Evolutionary conservation across 2,113 vertebrate genomes (phyloP).

Genomic region (Oophaga pumilio): DNA sequence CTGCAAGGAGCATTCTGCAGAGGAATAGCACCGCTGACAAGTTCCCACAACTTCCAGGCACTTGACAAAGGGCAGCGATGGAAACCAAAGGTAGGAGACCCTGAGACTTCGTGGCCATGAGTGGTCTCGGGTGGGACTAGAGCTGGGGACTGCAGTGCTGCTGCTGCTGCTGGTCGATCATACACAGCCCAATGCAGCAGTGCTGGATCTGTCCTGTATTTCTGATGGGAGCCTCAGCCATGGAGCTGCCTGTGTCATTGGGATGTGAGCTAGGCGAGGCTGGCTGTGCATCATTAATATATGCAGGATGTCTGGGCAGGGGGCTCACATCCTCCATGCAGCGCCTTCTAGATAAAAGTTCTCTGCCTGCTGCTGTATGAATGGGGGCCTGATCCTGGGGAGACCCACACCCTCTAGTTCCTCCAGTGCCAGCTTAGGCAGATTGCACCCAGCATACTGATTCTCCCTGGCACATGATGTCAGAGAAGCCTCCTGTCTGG

Average conservation of each 20-base stretch:
- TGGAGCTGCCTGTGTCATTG: slow-evolving; percentile 46
- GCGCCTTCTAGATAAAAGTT: slow-evolving; percentile 18
- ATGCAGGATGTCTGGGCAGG: slow-evolving; percentile 53
- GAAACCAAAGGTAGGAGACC: slow-evolving; percentile 80
- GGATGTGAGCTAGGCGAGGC: slow-evolving; percentile 34
- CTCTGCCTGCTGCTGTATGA: not conserved
- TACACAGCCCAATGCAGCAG: slow-evolving; percentile 71
- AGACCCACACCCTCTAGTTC: not conserved
- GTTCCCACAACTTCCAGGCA: slow-evolving; percentile 73
- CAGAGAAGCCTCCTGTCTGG: not conserved
- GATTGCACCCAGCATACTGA: not conserved
- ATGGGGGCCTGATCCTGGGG: not conserved
- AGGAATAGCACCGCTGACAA: slow-evolving; percentile 63
- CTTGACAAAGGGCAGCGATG: slow-evolving; percentile 73
- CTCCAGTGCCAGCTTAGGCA: not conserved
- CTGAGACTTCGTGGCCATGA: slow-evolving; percentile 58
- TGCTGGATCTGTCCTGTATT: slow-evolving; percentile 34
- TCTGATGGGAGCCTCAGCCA: slow-evolving; percentile 56
- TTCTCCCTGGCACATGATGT: not conserved
- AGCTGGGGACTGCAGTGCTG: slow-evolving; percentile 68
- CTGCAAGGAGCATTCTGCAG: slow-evolving; percentile 62
- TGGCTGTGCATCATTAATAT: slow-evolving; percentile 59
- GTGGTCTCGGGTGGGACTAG: slow-evolving; percentile 55
- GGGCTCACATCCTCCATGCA: slow-evolving; percentile 62
- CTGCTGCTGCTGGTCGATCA: slow-evolving; percentile 61